Evolutionary conservation across 2,113 vertebrate species (phyloP), one percentile per base, ranked within the genome.

Genomic region (Podilymbus podiceps): DNA sequence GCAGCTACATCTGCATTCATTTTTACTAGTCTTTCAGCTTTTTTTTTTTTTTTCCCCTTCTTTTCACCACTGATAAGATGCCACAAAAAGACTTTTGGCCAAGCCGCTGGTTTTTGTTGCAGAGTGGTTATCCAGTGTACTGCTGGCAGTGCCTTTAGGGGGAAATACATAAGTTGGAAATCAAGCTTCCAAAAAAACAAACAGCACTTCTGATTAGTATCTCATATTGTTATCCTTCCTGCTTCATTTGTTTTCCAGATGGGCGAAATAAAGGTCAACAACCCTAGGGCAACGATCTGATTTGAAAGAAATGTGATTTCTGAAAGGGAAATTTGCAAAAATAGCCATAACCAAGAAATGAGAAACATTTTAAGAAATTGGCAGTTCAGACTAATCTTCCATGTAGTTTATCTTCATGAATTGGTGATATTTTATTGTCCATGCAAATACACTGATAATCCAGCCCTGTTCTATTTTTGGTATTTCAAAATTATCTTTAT

Each of bases 181-280:
- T 44, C 35, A 72, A 94, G 86, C 71, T 91, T 56, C 87, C 62
- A 85, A 88, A 91, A 97, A 97, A 85, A 77, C 92, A 94, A 93
- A 84, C 93, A 93, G 67, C 89, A 81, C 71, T 95, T 89, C 91
- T 92, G 97, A 94, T 98, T 95, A 97, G 96, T 94, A 91, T 95
- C 97, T 97, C 97, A 95, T 96, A 97, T 97, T 97, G 97, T 92
- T 94, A 97, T 92, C 96, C 96, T 98, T 97, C 97, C 97, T 97
- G 97, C 98, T 96, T 98, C 97, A 97, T 97, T 98, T 97, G 97
- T 97, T 98, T 97, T 96, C 98, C 98, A 98, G 98, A 98, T 98
- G 98, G 96, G 95, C 47, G 31, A 96, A 96, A 94, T 95, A 97
- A 98, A 98, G 97, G 97, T 98, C 97, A 97, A 96, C 87, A 97